Base-by-base conservation (phyloP, 2,113 vertebrate species). In the Cichladusa arquata region DNA sequence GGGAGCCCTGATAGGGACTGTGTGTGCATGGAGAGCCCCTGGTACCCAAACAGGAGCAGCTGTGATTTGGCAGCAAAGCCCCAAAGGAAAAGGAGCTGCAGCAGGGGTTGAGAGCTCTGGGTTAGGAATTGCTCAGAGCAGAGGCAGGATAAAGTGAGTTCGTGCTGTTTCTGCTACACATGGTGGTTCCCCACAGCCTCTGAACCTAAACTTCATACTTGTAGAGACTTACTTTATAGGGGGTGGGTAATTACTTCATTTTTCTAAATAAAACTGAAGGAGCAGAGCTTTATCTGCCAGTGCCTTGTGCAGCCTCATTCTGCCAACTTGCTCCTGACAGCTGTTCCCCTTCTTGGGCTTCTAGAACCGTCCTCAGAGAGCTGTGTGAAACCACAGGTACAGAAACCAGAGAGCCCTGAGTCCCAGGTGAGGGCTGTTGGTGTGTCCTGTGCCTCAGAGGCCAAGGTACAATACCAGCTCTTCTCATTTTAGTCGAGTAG, bases 1-100 rank as follows among this genome's bases (percentile, higher is more conserved):
- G n/a, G 31, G 17, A 47, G 17, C 2, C 5, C 1, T 28, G 12
- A 1, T 1, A 34, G 5, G 2, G 6, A 1, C 6, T 4, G 3
- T 4, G n/a, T 80, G 19, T 5, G 25, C 19, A 19, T 45, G 44
- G 20, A 19, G 19, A 23, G 12, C 3, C 22, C 8, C 14, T 14
- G 2, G 17, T 50, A 47, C 25, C 6, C 2, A 12, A 62, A 44
- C 5, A 42, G 56, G 14, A 83, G 34, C 31, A 23, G 47, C 12
- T 48, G 34, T 10, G 38, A 4, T 9, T 38, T 9, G 3, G 14
- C 4, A 25, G 34, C 34, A 24, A 12, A 70, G 73, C 28, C 19
- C 19, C 7, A 14, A 6, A 77, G 71, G 25, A 60, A 45, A 20
- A 51, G 34, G 14, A 40, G 24, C 6, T 38, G 45, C 34, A 56